Evolutionary conservation across 2,888 invertebrate species (phyloP), one percentile per base, ranked within the genome.

Genomic region (Trichopoda pennipes): DNA sequence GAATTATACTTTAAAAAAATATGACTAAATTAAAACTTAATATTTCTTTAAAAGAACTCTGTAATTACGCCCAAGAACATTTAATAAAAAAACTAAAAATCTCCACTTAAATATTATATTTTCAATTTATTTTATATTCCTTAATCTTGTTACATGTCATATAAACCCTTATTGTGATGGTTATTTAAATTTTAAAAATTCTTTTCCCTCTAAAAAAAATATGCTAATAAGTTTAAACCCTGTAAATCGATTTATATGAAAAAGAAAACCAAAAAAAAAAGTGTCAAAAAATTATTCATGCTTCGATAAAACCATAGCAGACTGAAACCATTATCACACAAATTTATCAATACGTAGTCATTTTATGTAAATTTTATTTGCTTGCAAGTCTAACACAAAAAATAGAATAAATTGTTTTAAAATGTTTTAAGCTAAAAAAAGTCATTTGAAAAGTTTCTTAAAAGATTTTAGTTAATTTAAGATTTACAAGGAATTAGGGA

Each of bases 351-450:
- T 75, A 60, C 21, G 16, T 47, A 56, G 19, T 21, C 32, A 35
- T 66, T 49, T 68, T 68, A 76, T 76, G 42, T n/a, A 68, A 68
- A 76, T 68, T 68, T 68, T 3, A 42, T 60, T 66, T 17, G 28
- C 49, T 58, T 0, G n/a, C 42, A 21, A 53, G 7, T 44, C 23
- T n/a, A 21, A 38, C 38, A 51, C 19, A 14, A 16, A 16, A n/a
- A 44, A 16, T 14, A 16, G 16, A 8, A 38, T 38, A 38, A 10
- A 12, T 7, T 8, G 8, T 38, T 10, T 7, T 38, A 7, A 12
- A 10, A 38, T 14, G 14, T 14, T 14, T 3, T 7, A n/a, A 44
- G 42, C 3, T 44, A 6, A 14, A 44, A 60, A 42, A 42, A 38
- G 19, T 17, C 21, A 23, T 3, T 23, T 21, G 9, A 4, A 42